phyloP scores from a whole-genome alignment of 23 tunicate genomes.

The Pegea sp. region DNA sequence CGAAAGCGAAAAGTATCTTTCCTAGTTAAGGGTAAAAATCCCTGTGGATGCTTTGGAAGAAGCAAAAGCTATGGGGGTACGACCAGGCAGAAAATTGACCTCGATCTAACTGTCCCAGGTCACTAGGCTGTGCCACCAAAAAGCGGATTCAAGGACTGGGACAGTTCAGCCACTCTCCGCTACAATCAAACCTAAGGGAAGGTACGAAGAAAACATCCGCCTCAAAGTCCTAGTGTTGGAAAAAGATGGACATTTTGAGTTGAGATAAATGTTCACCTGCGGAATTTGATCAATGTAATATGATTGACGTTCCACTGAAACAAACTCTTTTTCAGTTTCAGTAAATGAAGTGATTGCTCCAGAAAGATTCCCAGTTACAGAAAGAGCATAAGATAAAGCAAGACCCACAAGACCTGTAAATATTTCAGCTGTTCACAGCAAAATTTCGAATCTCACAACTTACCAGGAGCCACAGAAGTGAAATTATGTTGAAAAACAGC shows the following conservation, averaged over 20 bases:
- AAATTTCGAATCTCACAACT: not conserved
- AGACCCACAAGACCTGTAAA: constrained; percentile 61
- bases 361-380: constrained; percentile 59
- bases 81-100: too few species aligned
- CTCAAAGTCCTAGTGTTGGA: not conserved
- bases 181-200: too few species aligned
- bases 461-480: constrained; percentile 15
- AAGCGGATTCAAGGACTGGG: too few species aligned
- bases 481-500: constrained; percentile 35
- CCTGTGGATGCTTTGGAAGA: too few species aligned
- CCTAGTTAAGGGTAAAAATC: too few species aligned
- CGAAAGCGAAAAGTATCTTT: too few species aligned
- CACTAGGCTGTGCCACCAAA: too few species aligned
- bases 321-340: constrained; percentile 89
- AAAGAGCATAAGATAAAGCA: constrained; percentile 80
- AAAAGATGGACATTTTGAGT: not conserved
- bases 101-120: too few species aligned
- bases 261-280: constrained; percentile 11
- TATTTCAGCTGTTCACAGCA: constrained; percentile 2
- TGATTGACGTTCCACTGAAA: constrained; percentile 79
- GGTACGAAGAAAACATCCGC: not conserved
- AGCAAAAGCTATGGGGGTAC: too few species aligned
- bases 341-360: constrained; percentile 91
- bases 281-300: constrained; percentile 68
- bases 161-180: too few species aligned